Conservation (phyloP, 2,888 invertebrate genomes). For the Brachyopa scutellaris region DNA sequence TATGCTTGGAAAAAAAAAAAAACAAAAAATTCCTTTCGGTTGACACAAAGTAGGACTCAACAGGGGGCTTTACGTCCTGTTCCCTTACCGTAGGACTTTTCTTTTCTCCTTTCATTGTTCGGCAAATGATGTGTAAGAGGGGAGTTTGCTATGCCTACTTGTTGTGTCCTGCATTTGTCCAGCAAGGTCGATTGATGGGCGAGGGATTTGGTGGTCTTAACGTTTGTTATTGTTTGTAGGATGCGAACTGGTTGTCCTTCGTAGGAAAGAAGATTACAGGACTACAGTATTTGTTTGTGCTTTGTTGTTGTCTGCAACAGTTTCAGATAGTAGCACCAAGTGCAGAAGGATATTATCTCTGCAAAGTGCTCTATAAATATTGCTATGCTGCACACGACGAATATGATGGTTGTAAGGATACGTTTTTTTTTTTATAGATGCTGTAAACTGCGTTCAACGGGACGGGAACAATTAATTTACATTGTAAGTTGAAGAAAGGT, state of each 20-base stretch:
- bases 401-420: background rate
- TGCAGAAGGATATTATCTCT: background rate
- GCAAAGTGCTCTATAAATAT: background rate
- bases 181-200: background rate
- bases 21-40: constrained; percentile 15
- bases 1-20: too few relatives aligned
- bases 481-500: background rate
- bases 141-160: background rate
- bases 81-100: background rate
- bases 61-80: constrained; percentile 19
- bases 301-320: constrained; percentile 12
- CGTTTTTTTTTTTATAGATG: background rate
- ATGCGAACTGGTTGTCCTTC: constrained; percentile 1
- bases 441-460: background rate
- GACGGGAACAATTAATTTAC: background rate
- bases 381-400: constrained; percentile 1
- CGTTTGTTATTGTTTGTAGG: constrained; percentile 21
- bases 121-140: constrained; percentile 17
- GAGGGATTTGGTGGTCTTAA: constrained; percentile 27
- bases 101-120: constrained; percentile 12
- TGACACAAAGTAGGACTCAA: constrained; percentile 17
- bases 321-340: background rate
- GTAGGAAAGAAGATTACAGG: constrained; percentile 4
- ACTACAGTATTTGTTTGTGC: background rate
- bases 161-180: too few relatives aligned